These are phyloP conservation scores for Pampusana beccarii DNA, from an alignment of 2,113 vertebrate genomes.

Conservation along the genomic window DNA sequence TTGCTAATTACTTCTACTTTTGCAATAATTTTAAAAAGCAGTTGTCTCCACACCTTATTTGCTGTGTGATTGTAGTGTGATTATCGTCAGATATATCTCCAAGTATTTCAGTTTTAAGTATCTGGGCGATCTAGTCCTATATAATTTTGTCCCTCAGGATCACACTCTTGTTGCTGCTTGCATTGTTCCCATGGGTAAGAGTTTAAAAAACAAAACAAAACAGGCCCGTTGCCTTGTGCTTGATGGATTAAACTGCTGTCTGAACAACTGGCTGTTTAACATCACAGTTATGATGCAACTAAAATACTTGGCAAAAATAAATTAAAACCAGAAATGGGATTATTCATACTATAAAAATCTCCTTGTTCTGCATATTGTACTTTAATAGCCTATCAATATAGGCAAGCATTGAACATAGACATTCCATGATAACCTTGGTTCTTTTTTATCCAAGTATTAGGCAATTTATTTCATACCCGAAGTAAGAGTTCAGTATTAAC, in stretches of 20 bases:
- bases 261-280: background rate
- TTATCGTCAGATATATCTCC: background rate
- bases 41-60: background rate
- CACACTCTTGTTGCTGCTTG: background rate
- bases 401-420: rapidly evolving
- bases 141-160: background rate
- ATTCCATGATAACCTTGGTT: background rate
- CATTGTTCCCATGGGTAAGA: background rate
- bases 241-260: background rate
- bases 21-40: background rate
- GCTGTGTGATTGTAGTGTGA: background rate
- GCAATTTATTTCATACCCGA: background rate
- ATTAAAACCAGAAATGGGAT: background rate
- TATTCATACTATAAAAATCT: background rate
- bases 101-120: background rate
- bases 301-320: background rate
- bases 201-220: background rate
- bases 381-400: background rate
- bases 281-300: background rate
- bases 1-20: background rate
- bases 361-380: background rate
- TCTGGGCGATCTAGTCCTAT: background rate
- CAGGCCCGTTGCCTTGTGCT: background rate
- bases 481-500: background rate
- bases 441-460: background rate